Base-by-base conservation (phyloP, 30 jellyfish, hydroid and myxozoan genomes). In the Cassiopea andromeda region DNA sequence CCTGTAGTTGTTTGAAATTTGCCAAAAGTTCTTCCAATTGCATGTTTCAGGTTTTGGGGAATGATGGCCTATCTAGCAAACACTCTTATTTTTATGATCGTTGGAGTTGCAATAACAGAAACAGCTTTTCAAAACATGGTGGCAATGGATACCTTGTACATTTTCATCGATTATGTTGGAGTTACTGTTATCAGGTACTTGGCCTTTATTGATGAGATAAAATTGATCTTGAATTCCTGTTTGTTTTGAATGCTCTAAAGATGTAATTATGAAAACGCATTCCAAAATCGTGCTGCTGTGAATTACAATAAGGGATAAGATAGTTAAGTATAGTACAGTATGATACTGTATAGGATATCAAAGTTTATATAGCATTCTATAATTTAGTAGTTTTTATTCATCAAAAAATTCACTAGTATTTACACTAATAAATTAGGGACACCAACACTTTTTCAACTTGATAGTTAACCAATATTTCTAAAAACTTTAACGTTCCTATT, bases 71-170 rank as follows among this genome's bases (percentile, higher is more conserved):
- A 94, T 60, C 80, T 94, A 57, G 98, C 98, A 69, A 94, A 94
- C 97, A 94, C 98, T 3, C 69, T 94, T 57, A 87, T 94, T 66
- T 94, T 94, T 76, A 78, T 91, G 49, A 46, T 94, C 79, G 98
- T 90, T 66, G 98, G 98, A 38, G 98, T 94, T 48, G 98, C 98
- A 1, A 94, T 94, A 38, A 94, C 94, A 80, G 98, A 94, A 68
- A 91, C 81, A 77, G 97, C 98, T 4, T 90, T 94, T 81, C 97
- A 90, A n/a, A 74, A 78, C 2, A 38, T 94, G 60, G 95, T 68
- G 27, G 85, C 85, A 70, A 60, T 75, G 44, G 98, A 94, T 73
- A 78, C 92, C 76, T 59, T 94, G 66, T 87, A 85, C 73, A 91
- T 94, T 0, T 60, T 94, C 7, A 89, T 94, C 4, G 97, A 90